phyloP scores from a whole-genome alignment of 2,797 vertebrate species.

The Lagorchestes hirsutus region DNA sequence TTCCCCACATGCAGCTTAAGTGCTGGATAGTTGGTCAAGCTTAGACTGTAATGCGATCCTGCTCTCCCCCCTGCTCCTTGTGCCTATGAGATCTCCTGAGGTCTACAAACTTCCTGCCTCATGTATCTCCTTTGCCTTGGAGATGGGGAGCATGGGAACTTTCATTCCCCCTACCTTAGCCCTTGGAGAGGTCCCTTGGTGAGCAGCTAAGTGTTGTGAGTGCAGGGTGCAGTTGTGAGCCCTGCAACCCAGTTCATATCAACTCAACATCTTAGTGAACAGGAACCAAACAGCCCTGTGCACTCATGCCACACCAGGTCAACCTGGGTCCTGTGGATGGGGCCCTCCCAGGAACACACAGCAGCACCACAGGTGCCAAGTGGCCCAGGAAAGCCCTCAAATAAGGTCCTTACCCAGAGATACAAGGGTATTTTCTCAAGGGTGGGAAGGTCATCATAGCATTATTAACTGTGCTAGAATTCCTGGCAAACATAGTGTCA shows the following conservation, averaged over 20 bases:
- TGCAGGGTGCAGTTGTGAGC: not conserved
- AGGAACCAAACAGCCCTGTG: not conserved
- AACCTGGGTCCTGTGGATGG: not conserved
- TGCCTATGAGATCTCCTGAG: not conserved
- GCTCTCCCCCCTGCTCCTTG: not conserved
- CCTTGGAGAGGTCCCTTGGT: not conserved
- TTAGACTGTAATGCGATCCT: not conserved
- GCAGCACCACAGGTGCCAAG: not conserved
- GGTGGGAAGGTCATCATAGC: not conserved
- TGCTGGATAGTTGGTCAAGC: not conserved
- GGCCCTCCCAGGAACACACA: not conserved
- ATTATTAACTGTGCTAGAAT: not conserved
- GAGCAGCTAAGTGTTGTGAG: not conserved
- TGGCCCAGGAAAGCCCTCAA: not conserved
- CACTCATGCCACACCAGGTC: not conserved
- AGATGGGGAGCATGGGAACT: not conserved
- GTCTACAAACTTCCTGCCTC: not conserved
- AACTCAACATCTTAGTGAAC: not conserved
- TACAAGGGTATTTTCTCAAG: not conserved
- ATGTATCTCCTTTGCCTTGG: not conserved
- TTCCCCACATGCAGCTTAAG: not conserved
- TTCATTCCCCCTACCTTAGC: not conserved
- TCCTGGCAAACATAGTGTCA: not conserved
- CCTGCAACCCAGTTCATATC: not conserved
- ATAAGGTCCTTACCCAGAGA: not conserved